Evolutionary conservation across 1,140 invertebrate species (phyloP).

Genomic region (Vanessa tameamea): DNA sequence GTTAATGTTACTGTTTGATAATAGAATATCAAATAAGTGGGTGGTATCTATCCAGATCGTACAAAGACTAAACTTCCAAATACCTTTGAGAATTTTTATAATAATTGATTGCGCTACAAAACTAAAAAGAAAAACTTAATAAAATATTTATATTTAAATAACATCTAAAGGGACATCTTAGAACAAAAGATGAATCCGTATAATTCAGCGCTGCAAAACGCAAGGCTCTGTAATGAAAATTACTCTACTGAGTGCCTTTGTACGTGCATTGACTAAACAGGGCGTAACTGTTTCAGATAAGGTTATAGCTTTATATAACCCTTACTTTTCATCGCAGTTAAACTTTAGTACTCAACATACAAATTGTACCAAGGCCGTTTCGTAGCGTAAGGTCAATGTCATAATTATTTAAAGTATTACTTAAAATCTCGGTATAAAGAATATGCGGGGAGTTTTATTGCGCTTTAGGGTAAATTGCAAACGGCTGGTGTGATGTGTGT

Average conservation of each 20-base stretch:
- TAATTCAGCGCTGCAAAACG: background rate
- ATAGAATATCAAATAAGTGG: too few relatives aligned
- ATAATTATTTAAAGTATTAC: background rate
- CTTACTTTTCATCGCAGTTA: constrained; percentile 4
- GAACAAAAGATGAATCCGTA: background rate
- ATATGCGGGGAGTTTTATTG: background rate
- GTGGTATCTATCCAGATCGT: too few relatives aligned
- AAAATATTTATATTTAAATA: too few relatives aligned
- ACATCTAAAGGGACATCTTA: too few relatives aligned
- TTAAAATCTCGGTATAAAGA: background rate
- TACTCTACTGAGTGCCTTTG: constrained; percentile 23
- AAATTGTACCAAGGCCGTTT: background rate
- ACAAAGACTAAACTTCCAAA: too few relatives aligned
- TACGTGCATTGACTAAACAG: constrained; percentile 32
- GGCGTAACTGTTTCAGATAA: constrained; percentile 22
- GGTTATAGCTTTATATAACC: constrained; percentile 10
- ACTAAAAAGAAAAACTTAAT: too few relatives aligned
- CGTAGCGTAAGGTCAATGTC: constrained; percentile 6
- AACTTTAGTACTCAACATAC: background rate
- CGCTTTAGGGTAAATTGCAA: background rate
- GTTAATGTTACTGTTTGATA: too few relatives aligned
- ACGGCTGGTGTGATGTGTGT: too few relatives aligned
- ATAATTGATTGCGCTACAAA: too few relatives aligned
- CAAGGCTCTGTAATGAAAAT: constrained; percentile 23
- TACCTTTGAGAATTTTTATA: too few relatives aligned